phyloP scores from a whole-genome alignment of 2,113 vertebrate genomes.

The Tautogolabrus adspersus region DNA sequence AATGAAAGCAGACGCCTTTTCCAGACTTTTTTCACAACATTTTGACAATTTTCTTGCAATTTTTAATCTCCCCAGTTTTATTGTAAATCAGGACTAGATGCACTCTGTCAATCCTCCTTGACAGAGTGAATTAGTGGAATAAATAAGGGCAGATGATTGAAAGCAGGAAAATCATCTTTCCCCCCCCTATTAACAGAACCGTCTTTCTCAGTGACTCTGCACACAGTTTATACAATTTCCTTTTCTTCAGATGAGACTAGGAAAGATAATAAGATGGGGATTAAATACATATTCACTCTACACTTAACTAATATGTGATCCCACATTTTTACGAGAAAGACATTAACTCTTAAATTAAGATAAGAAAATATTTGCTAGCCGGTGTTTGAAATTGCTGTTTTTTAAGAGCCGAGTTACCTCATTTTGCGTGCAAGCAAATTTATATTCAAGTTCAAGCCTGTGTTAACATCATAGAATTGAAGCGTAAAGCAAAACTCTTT shows the following conservation, averaged over 20 bases:
- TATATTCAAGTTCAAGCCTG: slow-evolving; percentile 62
- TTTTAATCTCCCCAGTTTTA: slow-evolving; percentile 11
- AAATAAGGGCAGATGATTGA: slow-evolving; percentile 57
- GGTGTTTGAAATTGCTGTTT: slow-evolving; percentile 23
- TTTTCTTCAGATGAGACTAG: slow-evolving; percentile 54
- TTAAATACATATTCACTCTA: slow-evolving; percentile 58
- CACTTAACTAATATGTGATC: slow-evolving; percentile 45
- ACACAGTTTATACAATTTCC: slow-evolving; percentile 60
- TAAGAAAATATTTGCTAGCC: slow-evolving; percentile 57
- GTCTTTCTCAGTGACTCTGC: slow-evolving; percentile 35
- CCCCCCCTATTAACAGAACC: slow-evolving; percentile 28
- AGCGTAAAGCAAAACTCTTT: slow-evolving; percentile 50
- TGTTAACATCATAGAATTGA: slow-evolving; percentile 62
- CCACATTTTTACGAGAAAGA: slow-evolving; percentile 35
- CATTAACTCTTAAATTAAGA: slow-evolving; percentile 47
- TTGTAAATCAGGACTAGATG: not conserved
- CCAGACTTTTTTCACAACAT: slow-evolving; percentile 1
- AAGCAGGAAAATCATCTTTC: slow-evolving; percentile 47
- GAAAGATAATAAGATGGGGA: slow-evolving; percentile 57
- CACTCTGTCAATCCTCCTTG: slow-evolving; percentile 6
- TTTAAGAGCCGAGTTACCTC: slow-evolving; percentile 28
- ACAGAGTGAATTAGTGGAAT: slow-evolving; percentile 30
- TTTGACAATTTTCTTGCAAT: not conserved
- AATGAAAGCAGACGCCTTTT: not conserved
- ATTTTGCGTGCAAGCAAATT: slow-evolving; percentile 58